These are phyloP conservation scores for Dasysyrphus albostriatus DNA, from an alignment of 2,888 invertebrate genomes.

Conservation along the genomic window DNA sequence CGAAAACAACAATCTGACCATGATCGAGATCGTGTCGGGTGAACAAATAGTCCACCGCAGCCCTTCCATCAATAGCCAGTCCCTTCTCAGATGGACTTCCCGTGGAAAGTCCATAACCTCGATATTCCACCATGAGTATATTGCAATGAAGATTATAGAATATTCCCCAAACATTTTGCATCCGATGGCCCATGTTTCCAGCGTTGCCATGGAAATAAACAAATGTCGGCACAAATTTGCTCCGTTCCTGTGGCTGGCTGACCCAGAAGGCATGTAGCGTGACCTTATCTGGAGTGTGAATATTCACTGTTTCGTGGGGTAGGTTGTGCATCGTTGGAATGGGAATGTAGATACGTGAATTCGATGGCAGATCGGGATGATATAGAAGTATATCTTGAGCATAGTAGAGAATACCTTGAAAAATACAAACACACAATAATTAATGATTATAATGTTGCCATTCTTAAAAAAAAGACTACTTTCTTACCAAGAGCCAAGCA, in stretches of 20 bases:
- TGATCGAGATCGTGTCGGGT: slow-evolving; percentile 93
- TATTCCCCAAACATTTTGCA: slow-evolving; percentile 94
- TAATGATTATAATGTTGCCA: background rate
- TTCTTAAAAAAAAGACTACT: background rate
- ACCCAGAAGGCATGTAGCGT: slow-evolving; percentile 93
- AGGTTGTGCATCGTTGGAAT: slow-evolving; percentile 93
- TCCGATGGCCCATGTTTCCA: slow-evolving; percentile 97
- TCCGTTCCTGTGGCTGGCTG: slow-evolving; percentile 88
- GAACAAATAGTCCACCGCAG: slow-evolving; percentile 93
- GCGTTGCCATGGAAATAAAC: slow-evolving; percentile 98
- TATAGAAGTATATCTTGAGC: slow-evolving; percentile 94
- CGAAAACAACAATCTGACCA: slow-evolving; percentile 94
- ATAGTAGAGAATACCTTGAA: slow-evolving; percentile 91
- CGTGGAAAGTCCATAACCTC: slow-evolving; percentile 96
- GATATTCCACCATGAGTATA: slow-evolving; percentile 96
- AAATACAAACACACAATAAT: slow-evolving; percentile 3
- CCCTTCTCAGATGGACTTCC: slow-evolving; percentile 95
- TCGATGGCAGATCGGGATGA: slow-evolving; percentile 94
- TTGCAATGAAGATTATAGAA: slow-evolving; percentile 93
- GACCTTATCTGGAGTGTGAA: slow-evolving; percentile 90
- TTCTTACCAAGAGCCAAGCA: slow-evolving; percentile 89
- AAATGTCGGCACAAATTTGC: slow-evolving; percentile 91
- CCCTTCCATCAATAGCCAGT: slow-evolving; percentile 93
- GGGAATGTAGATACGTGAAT: slow-evolving; percentile 94
- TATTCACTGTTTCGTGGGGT: slow-evolving; percentile 93